A percentile compares a stretch with the other conserved stretches of the same genome.
Evolutionary conservation across 2,888 invertebrate genomes (phyloP).

Genomic region (Busseola fusca): DNA sequence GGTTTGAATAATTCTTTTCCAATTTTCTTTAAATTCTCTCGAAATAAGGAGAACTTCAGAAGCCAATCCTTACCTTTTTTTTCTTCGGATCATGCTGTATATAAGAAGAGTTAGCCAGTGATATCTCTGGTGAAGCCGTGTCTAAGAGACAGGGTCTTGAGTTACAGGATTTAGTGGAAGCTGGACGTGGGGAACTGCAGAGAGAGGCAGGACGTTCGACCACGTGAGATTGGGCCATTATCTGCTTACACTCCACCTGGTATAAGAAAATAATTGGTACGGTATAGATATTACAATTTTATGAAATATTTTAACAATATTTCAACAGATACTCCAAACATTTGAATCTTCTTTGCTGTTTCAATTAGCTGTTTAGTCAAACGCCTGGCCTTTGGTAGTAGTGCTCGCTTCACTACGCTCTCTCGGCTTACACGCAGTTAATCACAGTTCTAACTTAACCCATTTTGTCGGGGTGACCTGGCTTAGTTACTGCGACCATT

Average conservation of each 20-base stretch:
- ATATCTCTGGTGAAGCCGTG: constrained; percentile 92
- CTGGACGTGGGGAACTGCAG: constrained; percentile 93
- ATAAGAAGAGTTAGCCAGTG: constrained; percentile 94
- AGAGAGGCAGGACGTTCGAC: constrained; percentile 93
- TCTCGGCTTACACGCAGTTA: no score
- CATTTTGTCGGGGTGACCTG: no score
- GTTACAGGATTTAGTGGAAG: constrained; percentile 95
- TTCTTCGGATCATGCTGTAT: constrained; percentile 95
- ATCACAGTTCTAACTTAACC: no score
- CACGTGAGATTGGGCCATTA: constrained; percentile 97
- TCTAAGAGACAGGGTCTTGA: constrained; percentile 93
- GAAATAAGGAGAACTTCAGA: background rate
- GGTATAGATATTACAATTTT: no score
- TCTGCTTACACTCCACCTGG: constrained; percentile 95
- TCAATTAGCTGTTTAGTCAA: no score
- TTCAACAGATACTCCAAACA: background rate
- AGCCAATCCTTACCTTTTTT: constrained; percentile 88
- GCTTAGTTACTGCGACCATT: no score
- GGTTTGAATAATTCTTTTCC: no score
- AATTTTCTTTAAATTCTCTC: background rate
- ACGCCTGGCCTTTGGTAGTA: no score
- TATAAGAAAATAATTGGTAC: constrained; percentile 65
- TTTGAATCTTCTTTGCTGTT: background rate
- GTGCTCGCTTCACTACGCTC: no score
- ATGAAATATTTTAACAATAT: no score